Percentiles rank a stretch among this genome's conserved stretches.
Evolutionary conservation across 1,140 invertebrate genomes (phyloP).

Genomic region (Bombyx mori): DNA sequence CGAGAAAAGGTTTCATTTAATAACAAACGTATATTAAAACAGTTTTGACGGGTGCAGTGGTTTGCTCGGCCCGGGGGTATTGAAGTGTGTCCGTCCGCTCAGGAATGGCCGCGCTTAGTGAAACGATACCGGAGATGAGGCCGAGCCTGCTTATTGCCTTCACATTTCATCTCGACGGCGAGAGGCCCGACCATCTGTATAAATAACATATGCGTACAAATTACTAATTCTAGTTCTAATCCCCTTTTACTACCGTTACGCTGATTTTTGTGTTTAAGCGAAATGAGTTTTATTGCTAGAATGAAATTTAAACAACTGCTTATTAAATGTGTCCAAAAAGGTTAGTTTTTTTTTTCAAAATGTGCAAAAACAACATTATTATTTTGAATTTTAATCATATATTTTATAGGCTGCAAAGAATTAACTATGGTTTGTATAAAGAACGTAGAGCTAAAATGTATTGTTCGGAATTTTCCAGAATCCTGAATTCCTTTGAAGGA

Average conservation of each 20-base stretch:
- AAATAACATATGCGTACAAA: slow-evolving; percentile 9
- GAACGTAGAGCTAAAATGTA: too few relatives aligned
- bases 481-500: too few relatives aligned
- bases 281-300: too few relatives aligned
- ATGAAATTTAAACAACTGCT: too few relatives aligned
- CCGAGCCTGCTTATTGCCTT: slow-evolving; percentile 23
- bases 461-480: too few relatives aligned
- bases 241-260: background rate
- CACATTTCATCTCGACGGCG: slow-evolving; percentile 23
- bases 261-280: slow-evolving; percentile 3
- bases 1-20: background rate
- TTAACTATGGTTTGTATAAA: too few relatives aligned
- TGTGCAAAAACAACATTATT: too few relatives aligned
- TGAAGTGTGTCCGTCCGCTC: slow-evolving; percentile 41
- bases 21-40: background rate
- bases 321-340: too few relatives aligned
- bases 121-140: slow-evolving; percentile 53
- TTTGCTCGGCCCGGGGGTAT: slow-evolving; percentile 20
- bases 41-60: slow-evolving; percentile 1
- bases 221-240: background rate
- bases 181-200: slow-evolving; percentile 10
- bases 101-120: slow-evolving; percentile 41
- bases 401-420: too few relatives aligned
- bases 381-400: too few relatives aligned
- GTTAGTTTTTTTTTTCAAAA: too few relatives aligned